A percentile compares a stretch with the other conserved stretches of the same genome.
Evolutionary conservation across 2,113 vertebrate genomes (phyloP).

Genomic region (Haplochromis vanheusdeni): DNA sequence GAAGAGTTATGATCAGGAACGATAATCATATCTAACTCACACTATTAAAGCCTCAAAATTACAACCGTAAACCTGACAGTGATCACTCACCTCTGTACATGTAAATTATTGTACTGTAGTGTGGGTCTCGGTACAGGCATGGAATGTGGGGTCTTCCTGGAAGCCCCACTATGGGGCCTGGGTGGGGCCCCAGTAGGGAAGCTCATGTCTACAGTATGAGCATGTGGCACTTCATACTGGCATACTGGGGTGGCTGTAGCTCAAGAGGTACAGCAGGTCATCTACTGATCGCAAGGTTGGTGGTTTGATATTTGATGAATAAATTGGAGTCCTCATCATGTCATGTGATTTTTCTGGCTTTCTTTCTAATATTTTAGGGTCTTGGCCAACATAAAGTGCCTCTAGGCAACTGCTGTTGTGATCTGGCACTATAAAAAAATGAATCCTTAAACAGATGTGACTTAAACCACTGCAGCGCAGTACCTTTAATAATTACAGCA

Average conservation of each 20-base stretch:
- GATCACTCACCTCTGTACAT: not conserved
- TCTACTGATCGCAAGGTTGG: not conserved
- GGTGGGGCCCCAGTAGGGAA: not conserved
- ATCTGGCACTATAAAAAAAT: not conserved
- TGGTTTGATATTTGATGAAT: not conserved
- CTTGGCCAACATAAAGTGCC: not conserved
- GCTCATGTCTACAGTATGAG: not conserved
- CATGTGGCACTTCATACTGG: not conserved
- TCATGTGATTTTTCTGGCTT: not conserved
- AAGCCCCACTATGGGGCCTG: not conserved
- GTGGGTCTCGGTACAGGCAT: not conserved
- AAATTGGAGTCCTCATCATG: not conserved
- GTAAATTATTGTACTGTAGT: not conserved
- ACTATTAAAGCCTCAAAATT: not conserved
- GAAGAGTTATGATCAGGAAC: not conserved
- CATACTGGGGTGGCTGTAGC: not conserved
- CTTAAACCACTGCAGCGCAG: not conserved
- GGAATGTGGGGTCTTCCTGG: not conserved
- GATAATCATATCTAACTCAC: not conserved
- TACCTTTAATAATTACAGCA: accelerated
- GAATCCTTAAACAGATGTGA: no score
- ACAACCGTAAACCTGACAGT: accelerated
- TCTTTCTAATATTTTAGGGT: not conserved
- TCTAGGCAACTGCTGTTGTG: not conserved
- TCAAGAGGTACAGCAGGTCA: not conserved